phyloP scores from a whole-genome alignment of 2,113 vertebrate species.

The Glareola pratincola region DNA sequence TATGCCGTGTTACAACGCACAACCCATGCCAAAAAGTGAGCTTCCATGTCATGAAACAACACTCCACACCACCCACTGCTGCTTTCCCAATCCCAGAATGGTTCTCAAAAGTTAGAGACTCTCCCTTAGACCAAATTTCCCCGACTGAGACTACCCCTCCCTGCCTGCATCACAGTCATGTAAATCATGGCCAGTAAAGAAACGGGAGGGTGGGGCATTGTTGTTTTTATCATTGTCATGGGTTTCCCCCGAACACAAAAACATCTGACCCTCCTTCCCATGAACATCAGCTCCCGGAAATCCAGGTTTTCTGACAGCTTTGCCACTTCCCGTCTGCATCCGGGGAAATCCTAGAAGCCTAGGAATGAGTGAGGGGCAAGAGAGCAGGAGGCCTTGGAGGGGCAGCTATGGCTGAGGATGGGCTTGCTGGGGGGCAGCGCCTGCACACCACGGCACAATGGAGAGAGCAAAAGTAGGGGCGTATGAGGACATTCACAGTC shows the following conservation, averaged over 20 bases:
- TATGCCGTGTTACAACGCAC: not conserved
- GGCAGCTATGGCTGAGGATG: not conserved
- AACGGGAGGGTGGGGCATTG: not conserved
- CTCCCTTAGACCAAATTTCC: not conserved
- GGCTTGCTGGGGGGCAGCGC: not conserved
- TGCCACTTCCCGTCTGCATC: not conserved
- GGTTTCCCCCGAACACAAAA: not conserved
- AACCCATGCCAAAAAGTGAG: accelerated
- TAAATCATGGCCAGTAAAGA: not conserved
- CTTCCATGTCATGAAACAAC: not conserved
- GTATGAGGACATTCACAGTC: not conserved
- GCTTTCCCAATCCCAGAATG: not conserved
- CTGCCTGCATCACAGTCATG: not conserved
- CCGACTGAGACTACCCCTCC: accelerated
- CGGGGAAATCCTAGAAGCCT: not conserved
- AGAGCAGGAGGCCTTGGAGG: not conserved
- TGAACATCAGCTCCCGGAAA: not conserved
- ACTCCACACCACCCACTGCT: not conserved
- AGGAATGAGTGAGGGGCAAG: accelerated
- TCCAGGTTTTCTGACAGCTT: not conserved
- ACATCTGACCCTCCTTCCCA: not conserved
- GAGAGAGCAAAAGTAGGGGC: not conserved
- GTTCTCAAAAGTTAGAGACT: not conserved
- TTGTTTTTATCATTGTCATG: not conserved
- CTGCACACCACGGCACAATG: not conserved